Base-by-base conservation (phyloP, 2,113 vertebrate species). In the Trematocara nigrifrons region DNA sequence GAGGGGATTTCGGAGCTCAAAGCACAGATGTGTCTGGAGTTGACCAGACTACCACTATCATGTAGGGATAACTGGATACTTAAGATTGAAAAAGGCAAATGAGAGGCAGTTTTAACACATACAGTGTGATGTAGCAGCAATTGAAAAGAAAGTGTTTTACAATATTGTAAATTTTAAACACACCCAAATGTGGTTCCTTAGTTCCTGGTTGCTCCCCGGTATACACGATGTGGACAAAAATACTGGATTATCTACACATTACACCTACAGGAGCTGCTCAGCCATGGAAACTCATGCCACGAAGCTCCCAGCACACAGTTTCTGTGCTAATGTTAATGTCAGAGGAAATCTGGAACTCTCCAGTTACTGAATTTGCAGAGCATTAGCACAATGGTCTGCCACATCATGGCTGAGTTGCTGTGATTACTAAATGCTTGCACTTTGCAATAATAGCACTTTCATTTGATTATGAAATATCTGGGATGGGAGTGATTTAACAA, bases 111-210 rank as follows among this genome's bases (percentile, higher is more conserved):
- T 57, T 77, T 38, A 84, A 33, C 49, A 79, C 47, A 69, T 38
- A 53, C 13, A 26, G 38, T n/a, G 20, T 51, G 33, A 61, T 61
- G 45, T 31, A 74, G 16, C n/a, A 53, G 40, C 56, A 78, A 8
- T 2, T 74, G 18, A 31, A 85, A 52, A 51, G 47, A 26, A 38
- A 15, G 47, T 49, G 76, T 83, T 88, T 83, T 86, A 83, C 80
- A 86, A 20, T 49, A 15, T 47, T 47, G 42, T 29, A 42, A 69
- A 81, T 54, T 76, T 81, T 86, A 89, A 93, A 90, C 26, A 29
- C 71, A 69, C 61, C 81, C 71, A 91, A 90, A 87, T 89, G 83
- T 82, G 51, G 82, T 77, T 76, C 52, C 77, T 90, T 89, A 87
- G 86, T 76, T 88, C 92, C 84, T 93, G 78, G 85, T 69, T 85